Evolutionary conservation across 2,797 vertebrate species (phyloP).

Genomic region (Avahi laniger): DNA sequence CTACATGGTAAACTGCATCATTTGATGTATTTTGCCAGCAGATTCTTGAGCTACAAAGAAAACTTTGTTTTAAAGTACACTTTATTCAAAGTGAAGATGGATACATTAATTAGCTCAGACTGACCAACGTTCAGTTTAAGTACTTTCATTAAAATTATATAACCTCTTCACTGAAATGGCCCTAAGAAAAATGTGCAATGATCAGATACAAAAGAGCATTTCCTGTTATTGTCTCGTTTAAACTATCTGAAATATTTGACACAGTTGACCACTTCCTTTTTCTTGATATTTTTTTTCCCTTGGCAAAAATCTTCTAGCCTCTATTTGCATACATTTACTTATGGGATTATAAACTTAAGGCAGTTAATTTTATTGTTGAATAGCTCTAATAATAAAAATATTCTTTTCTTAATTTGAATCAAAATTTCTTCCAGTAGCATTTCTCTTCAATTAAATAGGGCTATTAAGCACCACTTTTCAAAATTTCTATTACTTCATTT

Average conservation of each 20-base stretch:
- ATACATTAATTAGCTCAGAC: background rate
- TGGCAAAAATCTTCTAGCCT: background rate
- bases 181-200: background rate
- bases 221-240: background rate
- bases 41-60: background rate
- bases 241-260: background rate
- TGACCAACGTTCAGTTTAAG: background rate
- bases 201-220: background rate
- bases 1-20: background rate
- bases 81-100: conserved; percentile 22
- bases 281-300: background rate
- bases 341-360: background rate
- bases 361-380: background rate
- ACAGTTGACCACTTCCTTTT: background rate
- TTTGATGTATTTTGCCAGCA: background rate
- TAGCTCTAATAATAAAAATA: background rate
- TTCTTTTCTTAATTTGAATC: background rate
- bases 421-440: background rate
- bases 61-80: background rate
- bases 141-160: background rate
- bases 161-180: background rate
- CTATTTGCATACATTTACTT: background rate
- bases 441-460: background rate
- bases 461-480: background rate
- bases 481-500: no score